Evolutionary conservation across 23 tunicate genomes (phyloP), one percentile per base, ranked within the genome.

Genomic region (Clavelina lepadiformis): DNA sequence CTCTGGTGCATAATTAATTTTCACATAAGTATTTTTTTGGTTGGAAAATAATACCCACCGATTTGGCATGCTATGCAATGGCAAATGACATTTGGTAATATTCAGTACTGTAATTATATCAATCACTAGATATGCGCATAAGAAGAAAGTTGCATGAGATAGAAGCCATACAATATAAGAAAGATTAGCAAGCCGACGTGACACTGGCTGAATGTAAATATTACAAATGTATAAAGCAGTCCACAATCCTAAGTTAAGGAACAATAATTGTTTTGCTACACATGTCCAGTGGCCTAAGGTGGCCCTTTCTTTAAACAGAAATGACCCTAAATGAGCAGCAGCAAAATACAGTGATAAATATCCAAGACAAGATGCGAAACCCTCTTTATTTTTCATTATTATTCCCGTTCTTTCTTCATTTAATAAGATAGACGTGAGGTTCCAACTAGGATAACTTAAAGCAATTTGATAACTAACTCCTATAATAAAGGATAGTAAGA

Each of bases 381-480:
- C 97, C 63, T 89, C 97, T 36, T 89, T 89, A 51, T 89, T 89
- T 58, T 78, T 78, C 83, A 89, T 69, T 1, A 89, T 33, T 52
- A 89, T 51, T 4, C 85, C 83, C 18, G 32, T 38, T 7, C 82
- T 31, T 24, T 81, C 56, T 31, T 55, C 49, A 58, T 70, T 75
- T 27, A 76, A 55, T 33, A 89, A 34, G 2, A 74, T 22, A 0
- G 26, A 26, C 0, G 89, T 75, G 19, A 76, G 33, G 46, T 65
- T 57, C 52, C 5, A 62, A 46, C 33, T 24, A n/a, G 75, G 56
- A 30, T 7, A 51, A 32, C 32, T 35, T 2, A 89, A 56, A 0
- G 64, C 27, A 60, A 45, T 75, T 68, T 89, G 97, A 37, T 89
- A 89, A 1, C 36, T 3, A 0, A 47, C 27, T 25, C 62, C 75